Evolutionary conservation across 2,888 invertebrate species (phyloP).

Genomic region (Pristionchus fissidentatus): DNA sequence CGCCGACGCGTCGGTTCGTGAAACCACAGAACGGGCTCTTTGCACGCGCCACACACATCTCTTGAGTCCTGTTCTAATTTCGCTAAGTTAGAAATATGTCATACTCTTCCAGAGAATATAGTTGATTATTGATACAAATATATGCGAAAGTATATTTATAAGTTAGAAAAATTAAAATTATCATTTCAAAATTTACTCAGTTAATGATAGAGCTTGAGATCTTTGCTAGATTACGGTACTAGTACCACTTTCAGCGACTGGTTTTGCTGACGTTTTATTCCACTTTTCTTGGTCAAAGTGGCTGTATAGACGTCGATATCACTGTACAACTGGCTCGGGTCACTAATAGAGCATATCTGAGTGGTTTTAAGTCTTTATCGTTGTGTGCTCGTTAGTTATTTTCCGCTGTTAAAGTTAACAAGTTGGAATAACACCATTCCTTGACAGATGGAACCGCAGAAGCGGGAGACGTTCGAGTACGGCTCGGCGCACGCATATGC

Average conservation of each 20-base stretch:
- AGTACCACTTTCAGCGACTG: neutral
- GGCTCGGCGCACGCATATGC: slow-evolving; percentile 48
- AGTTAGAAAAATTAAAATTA: neutral
- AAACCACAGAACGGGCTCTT: too few species aligned
- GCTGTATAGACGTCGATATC: neutral
- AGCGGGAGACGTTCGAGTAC: slow-evolving; percentile 30
- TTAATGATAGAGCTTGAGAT: slow-evolving; percentile 1
- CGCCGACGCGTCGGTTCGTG: too few species aligned
- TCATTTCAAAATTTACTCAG: neutral
- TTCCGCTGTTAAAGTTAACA: neutral
- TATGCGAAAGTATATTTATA: neutral
- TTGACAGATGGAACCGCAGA: neutral
- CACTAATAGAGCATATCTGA: neutral
- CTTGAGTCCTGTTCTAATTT: too few species aligned
- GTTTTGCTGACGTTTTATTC: slow-evolving; percentile 3
- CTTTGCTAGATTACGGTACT: neutral
- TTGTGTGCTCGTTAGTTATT: neutral
- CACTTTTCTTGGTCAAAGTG: neutral
- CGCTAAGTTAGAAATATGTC: too few species aligned
- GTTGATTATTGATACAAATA: neutral
- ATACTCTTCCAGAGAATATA: too few species aligned
- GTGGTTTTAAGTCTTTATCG: too few species aligned
- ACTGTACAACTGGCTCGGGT: too few species aligned
- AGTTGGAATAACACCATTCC: neutral
- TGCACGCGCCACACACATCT: too few species aligned